Base-by-base conservation (phyloP, 2,888 invertebrate species). In the Andrena trimmerana region DNA sequence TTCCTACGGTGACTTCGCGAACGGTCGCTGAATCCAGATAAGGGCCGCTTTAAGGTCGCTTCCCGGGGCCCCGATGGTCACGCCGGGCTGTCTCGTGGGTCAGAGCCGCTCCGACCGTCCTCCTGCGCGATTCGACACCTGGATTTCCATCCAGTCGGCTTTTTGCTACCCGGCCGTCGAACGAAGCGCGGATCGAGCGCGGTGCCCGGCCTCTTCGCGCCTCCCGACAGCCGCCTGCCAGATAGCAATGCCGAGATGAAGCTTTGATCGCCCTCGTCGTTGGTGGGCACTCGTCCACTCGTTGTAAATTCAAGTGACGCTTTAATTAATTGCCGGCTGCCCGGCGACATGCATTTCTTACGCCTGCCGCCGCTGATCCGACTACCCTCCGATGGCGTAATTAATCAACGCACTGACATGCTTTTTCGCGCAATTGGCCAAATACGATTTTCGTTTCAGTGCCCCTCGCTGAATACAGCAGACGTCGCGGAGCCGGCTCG, bases 231-330 rank as follows among this genome's bases (percentile, higher is more conserved):
- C 63, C 81, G 84, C 72, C 84, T 73, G 75, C 57, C 79, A 59
- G 70, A 71, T 86, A 77, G 75, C 73, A 63, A 84, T 72, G 78
- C 71, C 77, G 42, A 59, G 84, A 78, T 78, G 70, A 82, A 73
- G 86, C 81, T 81, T 88, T 88, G 75, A 73, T 80, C 80, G 78
- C 62, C 31, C 86, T 84, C 57, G 57, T 87, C 84, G 84, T 86
- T 88, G 86, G 87, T 86, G 88, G 87, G 71, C 86, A 73, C 42
- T 33, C 71, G 75, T 33, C 42, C 73, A 62, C 42, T 88, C 87
- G 89, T 88, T 89, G 89, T 78, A 88, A 89, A 88, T 88, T 89
- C 88, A 88, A 88, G 89, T 88, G 88, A 88, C 82, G 88, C 89
- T 82, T 85, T 88, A 88, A 88, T 88, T 88, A 88, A 88, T 88